These are phyloP conservation scores for Carabus problematicus DNA, from an alignment of 2,888 invertebrate species.

Conservation along the genomic window DNA sequence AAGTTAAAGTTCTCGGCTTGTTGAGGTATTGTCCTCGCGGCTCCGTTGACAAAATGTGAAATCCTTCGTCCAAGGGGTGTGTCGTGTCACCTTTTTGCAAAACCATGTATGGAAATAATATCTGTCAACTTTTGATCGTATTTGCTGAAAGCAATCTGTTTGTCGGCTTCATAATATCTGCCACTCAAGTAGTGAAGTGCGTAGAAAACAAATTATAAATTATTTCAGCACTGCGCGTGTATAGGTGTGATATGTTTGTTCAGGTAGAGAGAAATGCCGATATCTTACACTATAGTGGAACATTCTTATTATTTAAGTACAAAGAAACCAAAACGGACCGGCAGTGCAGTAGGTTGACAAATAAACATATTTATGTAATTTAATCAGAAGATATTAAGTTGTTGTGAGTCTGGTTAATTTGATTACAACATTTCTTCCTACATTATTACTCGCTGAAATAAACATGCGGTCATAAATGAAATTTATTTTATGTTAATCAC, in stretches of 20 bases:
- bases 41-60: conserved; percentile 7
- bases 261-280: no score
- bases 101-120: conserved; percentile 5
- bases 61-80: conserved; percentile 5
- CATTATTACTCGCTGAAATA: no score
- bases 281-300: no score
- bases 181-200: conserved; percentile 5
- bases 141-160: conserved; percentile 3
- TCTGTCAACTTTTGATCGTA: background rate
- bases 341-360: no score
- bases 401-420: no score
- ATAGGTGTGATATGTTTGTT: no score
- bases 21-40: conserved; percentile 3
- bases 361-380: no score
- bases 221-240: background rate
- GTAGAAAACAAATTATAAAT: conserved; percentile 15
- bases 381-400: no score
- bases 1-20: conserved; percentile 5
- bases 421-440: no score
- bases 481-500: background rate
- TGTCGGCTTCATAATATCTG: conserved; percentile 5
- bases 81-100: conserved; percentile 8
- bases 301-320: no score
- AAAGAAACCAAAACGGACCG: no score
- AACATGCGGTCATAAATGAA: no score